Conservation (phyloP, 2,113 vertebrate species). For the Ursus arctos region DNA sequence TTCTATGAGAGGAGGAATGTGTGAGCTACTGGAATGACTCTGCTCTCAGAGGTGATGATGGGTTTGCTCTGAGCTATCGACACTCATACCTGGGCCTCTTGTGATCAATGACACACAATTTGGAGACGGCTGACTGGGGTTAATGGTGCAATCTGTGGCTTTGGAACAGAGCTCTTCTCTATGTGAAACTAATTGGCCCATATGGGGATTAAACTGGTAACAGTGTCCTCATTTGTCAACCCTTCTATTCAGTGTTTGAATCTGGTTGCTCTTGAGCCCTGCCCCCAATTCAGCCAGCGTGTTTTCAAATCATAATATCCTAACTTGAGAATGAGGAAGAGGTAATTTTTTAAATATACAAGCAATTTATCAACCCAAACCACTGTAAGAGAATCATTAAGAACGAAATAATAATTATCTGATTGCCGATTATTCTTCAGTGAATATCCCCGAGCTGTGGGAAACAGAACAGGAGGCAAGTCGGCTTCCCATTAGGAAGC, state of each 20-base stretch:
- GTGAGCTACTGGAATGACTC: neutral
- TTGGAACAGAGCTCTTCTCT: conserved; percentile 82
- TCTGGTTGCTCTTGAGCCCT: conserved; percentile 48
- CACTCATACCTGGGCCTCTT: conserved; percentile 75
- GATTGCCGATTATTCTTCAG: conserved; percentile 55
- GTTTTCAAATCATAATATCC: neutral
- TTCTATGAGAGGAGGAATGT: neutral
- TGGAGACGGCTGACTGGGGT: conserved; percentile 82
- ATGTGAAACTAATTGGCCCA: conserved; percentile 84
- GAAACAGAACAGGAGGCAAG: conserved; percentile 1
- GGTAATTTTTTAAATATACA: neutral
- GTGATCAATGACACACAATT: conserved; percentile 82
- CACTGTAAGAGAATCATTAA: conserved; percentile 31
- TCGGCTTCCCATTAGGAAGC: conserved; percentile 29
- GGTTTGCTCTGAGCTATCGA: conserved; percentile 69
- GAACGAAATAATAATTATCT: conserved; percentile 49
- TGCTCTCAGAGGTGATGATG: conserved; percentile 59
- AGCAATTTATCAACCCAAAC: conserved; percentile 12
- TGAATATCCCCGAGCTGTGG: neutral
- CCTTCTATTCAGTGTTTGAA: conserved; percentile 70
- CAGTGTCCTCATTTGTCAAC: conserved; percentile 81
- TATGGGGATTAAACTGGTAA: conserved; percentile 83
- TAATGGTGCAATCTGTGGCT: conserved; percentile 82
- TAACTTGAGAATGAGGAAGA: conserved; percentile 50
- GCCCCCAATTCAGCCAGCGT: conserved; percentile 27